Conservation (phyloP, 2,797 vertebrate genomes). For the Percopsis omiscomaycus region DNA sequence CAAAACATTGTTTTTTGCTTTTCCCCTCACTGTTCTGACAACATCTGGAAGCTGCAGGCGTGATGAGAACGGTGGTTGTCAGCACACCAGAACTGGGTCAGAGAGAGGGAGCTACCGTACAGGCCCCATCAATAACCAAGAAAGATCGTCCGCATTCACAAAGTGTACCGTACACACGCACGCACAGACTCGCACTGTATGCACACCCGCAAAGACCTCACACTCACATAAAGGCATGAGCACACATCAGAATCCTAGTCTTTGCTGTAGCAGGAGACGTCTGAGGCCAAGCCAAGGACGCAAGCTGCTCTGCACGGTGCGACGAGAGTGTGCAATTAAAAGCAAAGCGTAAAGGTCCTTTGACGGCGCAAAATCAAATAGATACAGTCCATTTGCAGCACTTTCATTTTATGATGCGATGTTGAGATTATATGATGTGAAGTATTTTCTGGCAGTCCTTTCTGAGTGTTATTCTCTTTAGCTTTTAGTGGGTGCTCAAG, state of each 20-base stretch:
- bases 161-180: constrained; percentile 13
- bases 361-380: constrained; percentile 18
- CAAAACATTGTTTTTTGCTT: constrained; percentile 3
- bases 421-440: background rate
- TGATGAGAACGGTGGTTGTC: constrained; percentile 59
- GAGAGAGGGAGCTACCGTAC: constrained; percentile 48
- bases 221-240: constrained; percentile 11
- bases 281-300: constrained; percentile 49
- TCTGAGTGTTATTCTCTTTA: constrained; percentile 1
- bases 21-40: constrained; percentile 41
- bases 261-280: constrained; percentile 12
- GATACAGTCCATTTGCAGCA: constrained; percentile 12
- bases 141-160: constrained; percentile 51
- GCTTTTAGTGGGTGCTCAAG: background rate
- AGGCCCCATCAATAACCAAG: constrained; percentile 65
- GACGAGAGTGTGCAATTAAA: constrained; percentile 41
- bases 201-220: constrained; percentile 1
- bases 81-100: constrained; percentile 70
- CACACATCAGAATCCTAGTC: constrained; percentile 20
- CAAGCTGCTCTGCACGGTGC: constrained; percentile 20
- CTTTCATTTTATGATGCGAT: background rate
- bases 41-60: constrained; percentile 56
- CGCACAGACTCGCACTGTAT: background rate
- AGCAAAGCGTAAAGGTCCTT: constrained; percentile 27
- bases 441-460: constrained; percentile 12